phyloP scores from a whole-genome alignment of 2,888 invertebrate genomes.

The Linnaemya tessellans region DNA sequence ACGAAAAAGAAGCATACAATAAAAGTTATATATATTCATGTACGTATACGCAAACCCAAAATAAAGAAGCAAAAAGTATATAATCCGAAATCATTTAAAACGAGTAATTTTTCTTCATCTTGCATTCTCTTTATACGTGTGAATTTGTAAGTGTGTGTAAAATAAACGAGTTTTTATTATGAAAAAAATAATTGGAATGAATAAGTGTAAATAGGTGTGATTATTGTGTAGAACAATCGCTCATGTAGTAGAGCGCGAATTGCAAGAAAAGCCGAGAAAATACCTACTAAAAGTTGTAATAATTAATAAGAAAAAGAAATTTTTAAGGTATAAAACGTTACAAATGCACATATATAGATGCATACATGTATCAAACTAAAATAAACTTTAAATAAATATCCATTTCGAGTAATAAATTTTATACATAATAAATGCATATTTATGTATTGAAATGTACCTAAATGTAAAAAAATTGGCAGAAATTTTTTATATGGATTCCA shows the following conservation, averaged over 20 bases:
- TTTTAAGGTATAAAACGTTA: not conserved
- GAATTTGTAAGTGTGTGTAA: slow-evolving; percentile 19
- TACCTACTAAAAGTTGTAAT: slow-evolving; percentile 6
- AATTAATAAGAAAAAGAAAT: not conserved
- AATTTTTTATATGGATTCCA: slow-evolving; percentile 16
- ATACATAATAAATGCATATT: too few relatives aligned
- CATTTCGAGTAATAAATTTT: not conserved
- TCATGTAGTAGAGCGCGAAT: slow-evolving; percentile 44
- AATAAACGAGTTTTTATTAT: slow-evolving; percentile 65
- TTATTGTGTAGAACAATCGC: slow-evolving; percentile 24
- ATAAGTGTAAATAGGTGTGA: slow-evolving; percentile 60
- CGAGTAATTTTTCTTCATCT: slow-evolving; percentile 60
- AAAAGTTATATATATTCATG: slow-evolving; percentile 39
- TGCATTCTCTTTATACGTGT: slow-evolving; percentile 51
- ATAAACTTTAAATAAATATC: not conserved
- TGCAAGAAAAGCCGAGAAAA: slow-evolving; percentile 47
- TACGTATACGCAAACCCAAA: slow-evolving; percentile 57
- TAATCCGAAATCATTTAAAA: slow-evolving; percentile 57
- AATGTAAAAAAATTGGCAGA: slow-evolving; percentile 14
- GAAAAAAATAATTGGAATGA: slow-evolving; percentile 26
- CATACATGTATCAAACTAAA: not conserved
- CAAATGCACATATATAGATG: not conserved
- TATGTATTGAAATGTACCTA: too few relatives aligned
- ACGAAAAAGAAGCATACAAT: slow-evolving; percentile 52
- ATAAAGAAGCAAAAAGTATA: slow-evolving; percentile 44